Evolutionary conservation across 2,888 invertebrate genomes (phyloP).

Genomic region (Nemotelus pantherinus): DNA sequence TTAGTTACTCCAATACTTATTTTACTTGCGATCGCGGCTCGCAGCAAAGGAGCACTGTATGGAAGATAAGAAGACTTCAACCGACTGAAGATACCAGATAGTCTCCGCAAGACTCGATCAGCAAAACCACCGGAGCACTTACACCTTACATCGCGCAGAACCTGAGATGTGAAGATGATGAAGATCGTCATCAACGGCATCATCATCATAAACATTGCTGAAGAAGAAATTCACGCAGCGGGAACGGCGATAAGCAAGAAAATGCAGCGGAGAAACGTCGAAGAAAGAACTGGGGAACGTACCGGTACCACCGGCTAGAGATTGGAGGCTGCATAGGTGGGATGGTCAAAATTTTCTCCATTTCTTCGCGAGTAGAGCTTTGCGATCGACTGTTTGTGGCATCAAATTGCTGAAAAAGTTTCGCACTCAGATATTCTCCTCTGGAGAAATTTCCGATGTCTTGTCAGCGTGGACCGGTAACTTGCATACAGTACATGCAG

Average conservation of each 20-base stretch:
- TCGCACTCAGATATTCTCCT: neutral
- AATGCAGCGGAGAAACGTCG: neutral
- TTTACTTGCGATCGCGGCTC: constrained; percentile 30
- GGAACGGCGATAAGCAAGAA: constrained; percentile 7
- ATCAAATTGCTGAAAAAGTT: constrained; percentile 20
- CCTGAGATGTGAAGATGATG: constrained; percentile 40
- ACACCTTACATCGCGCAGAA: constrained; percentile 6
- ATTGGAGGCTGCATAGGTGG: constrained; percentile 11
- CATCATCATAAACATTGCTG: constrained; percentile 32
- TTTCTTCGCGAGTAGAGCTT: neutral
- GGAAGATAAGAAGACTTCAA: constrained; percentile 37
- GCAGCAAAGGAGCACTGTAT: constrained; percentile 20
- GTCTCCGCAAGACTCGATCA: neutral
- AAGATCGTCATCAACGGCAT: constrained; percentile 29
- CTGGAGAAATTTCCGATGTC: constrained; percentile 8
- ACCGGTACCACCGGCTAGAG: neutral
- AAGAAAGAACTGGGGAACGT: neutral
- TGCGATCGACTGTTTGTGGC: too few species aligned
- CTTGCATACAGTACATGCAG: neutral
- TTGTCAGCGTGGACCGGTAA: neutral
- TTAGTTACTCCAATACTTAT: constrained; percentile 26
- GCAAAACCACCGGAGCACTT: constrained; percentile 31
- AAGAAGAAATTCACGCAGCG: constrained; percentile 32
- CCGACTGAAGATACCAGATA: constrained; percentile 23
- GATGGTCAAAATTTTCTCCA: constrained; percentile 4